A percentile compares a stretch with the other conserved stretches of the same genome.
These are phyloP conservation scores for Athetis lepigone DNA, from an alignment of 2,888 invertebrate genomes.

Conservation along the genomic window DNA sequence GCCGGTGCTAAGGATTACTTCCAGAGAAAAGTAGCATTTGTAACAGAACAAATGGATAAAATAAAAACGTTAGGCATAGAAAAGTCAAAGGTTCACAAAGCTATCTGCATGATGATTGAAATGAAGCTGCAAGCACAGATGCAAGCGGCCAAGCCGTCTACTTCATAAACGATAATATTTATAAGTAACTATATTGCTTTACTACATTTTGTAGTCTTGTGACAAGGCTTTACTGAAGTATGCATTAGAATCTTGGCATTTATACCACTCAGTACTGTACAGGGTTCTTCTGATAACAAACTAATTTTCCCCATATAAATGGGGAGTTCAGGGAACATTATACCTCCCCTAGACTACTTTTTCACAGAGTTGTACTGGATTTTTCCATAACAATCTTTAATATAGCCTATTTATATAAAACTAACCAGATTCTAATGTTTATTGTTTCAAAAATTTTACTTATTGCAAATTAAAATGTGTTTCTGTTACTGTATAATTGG, in stretches of 20 bases:
- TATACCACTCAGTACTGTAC: conserved; percentile 31
- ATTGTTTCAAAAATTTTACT: conserved; percentile 27
- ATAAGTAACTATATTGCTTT: conserved; percentile 54
- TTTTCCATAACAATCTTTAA: background rate
- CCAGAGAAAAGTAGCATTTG: conserved; percentile 96
- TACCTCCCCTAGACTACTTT: background rate
- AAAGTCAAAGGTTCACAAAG: conserved; percentile 95
- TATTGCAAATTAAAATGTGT: conserved; percentile 30
- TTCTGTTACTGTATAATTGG: conserved; percentile 44
- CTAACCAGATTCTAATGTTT: conserved; percentile 52
- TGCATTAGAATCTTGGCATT: conserved; percentile 55
- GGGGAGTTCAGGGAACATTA: background rate
- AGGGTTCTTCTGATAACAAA: conserved; percentile 31
- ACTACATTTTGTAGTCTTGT: conserved; percentile 39
- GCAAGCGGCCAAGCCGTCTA: conserved; percentile 80
- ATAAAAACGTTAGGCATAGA: conserved; percentile 95
- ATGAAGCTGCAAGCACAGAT: conserved; percentile 92
- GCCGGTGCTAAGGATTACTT: conserved; percentile 97
- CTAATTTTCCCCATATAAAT: conserved; percentile 3
- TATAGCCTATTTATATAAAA: conserved; percentile 3
- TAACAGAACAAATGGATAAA: conserved; percentile 98
- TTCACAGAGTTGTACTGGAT: conserved; percentile 14
- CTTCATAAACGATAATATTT: conserved; percentile 73
- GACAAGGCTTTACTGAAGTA: conserved; percentile 46
- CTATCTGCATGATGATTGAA: conserved; percentile 94